phyloP scores from a whole-genome alignment of 2,113 vertebrate genomes.

The Ovis aries region DNA sequence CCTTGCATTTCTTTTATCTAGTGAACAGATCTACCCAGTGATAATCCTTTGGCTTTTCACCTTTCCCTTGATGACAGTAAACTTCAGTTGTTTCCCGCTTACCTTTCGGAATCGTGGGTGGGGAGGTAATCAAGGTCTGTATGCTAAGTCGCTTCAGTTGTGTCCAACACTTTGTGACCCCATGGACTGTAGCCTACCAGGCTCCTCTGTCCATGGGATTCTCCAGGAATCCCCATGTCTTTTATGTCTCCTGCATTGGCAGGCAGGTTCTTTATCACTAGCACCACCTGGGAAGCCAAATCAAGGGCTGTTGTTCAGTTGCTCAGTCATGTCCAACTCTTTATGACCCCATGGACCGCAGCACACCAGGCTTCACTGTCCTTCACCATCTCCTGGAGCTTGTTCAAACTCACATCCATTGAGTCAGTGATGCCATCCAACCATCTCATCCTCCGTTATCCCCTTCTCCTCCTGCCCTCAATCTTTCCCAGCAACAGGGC shows the following conservation, averaged over 20 bases:
- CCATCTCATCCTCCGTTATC: not conserved
- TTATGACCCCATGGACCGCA: not conserved
- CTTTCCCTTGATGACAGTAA: not conserved
- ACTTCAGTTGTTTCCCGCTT: not conserved
- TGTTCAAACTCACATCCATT: not conserved
- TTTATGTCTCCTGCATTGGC: not conserved
- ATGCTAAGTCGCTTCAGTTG: not conserved
- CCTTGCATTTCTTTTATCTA: not conserved
- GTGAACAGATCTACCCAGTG: not conserved
- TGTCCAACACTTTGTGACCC: not conserved
- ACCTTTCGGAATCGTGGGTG: not conserved
- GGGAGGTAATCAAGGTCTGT: not conserved
- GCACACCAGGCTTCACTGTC: not conserved
- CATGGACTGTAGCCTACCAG: not conserved
- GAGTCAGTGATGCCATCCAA: not conserved
- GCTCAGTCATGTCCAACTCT: not conserved
- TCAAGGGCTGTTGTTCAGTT: not conserved
- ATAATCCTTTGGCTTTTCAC: not conserved
- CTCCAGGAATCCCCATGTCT: not conserved
- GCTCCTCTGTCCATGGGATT: not conserved
- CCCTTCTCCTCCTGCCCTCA: not conserved
- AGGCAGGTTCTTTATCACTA: not conserved
- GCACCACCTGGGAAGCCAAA: not conserved
- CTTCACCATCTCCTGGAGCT: not conserved
- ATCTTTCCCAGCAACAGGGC: not conserved